These are phyloP conservation scores for Hapalemur alaotrensis DNA, from an alignment of 2,797 vertebrate genomes.

Conservation along the genomic window DNA sequence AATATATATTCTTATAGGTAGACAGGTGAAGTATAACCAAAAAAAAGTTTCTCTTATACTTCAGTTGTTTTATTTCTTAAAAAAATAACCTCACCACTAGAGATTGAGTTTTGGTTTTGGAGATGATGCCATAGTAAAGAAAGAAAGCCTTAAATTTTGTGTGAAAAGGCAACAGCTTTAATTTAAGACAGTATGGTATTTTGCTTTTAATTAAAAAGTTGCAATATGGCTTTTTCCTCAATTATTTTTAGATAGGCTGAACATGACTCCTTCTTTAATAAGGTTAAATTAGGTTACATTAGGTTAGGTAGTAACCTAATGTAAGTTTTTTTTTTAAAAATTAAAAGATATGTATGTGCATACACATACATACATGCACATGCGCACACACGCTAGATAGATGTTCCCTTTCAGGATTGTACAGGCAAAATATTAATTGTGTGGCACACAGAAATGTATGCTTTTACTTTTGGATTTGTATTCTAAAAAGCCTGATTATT, in stretches of 20 bases:
- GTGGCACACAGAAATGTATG: slow-evolving; percentile 10
- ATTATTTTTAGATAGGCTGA: slow-evolving; percentile 20
- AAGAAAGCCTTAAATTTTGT: neutral
- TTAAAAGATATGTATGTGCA: neutral
- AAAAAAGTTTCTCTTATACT: neutral
- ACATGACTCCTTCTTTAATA: slow-evolving; percentile 31
- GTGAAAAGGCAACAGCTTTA: neutral
- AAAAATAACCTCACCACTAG: neutral
- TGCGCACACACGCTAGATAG: neutral
- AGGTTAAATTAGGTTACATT: no score
- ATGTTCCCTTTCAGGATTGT: neutral
- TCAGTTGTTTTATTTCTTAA: slow-evolving; percentile 12
- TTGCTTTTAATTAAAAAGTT: slow-evolving; percentile 39
- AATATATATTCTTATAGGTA: slow-evolving; percentile 44
- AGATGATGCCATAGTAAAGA: slow-evolving; percentile 20
- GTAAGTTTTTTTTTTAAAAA: neutral
- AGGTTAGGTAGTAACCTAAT: slow-evolving; percentile 2
- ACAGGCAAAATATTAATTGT: neutral
- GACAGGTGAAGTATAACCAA: neutral
- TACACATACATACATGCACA: no score
- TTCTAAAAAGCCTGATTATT: slow-evolving; percentile 23
- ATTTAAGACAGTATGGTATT: neutral
- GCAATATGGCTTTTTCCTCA: neutral
- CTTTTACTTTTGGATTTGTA: neutral
- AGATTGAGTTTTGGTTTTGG: slow-evolving; percentile 34